phyloP scores from a whole-genome alignment of 2,113 vertebrate genomes.

The Dromiciops gliroides region DNA sequence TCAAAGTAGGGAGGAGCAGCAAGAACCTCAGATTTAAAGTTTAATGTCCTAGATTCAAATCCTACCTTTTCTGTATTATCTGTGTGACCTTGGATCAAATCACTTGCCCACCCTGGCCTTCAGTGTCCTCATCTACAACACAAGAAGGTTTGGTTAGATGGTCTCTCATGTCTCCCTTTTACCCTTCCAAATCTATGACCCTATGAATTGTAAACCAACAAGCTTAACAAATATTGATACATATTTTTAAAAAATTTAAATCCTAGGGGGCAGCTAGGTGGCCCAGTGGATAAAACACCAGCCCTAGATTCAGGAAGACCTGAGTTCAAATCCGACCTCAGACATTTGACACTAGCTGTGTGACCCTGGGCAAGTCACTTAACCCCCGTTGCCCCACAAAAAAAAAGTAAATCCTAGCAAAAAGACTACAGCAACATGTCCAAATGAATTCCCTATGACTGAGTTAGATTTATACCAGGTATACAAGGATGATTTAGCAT shows the following conservation, averaged over 20 bases:
- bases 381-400: no score
- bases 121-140: background rate
- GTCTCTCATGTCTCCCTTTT: background rate
- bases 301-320: no score
- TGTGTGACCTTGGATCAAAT: background rate
- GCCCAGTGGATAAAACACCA: no score
- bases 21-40: background rate
- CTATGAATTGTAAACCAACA: background rate
- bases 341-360: no score
- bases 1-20: background rate
- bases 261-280: no score
- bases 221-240: background rate
- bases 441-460: background rate
- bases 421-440: background rate
- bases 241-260: background rate
- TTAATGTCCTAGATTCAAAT: background rate
- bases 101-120: background rate
- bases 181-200: background rate
- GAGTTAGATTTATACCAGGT: background rate
- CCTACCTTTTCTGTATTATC: background rate
- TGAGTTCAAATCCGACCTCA: no score
- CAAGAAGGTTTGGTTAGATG: background rate
- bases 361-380: no score
- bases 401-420: background rate
- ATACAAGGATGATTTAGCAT: background rate